Evolutionary conservation across 2,797 vertebrate species (phyloP).

Genomic region (Gambelia wislizenii): DNA sequence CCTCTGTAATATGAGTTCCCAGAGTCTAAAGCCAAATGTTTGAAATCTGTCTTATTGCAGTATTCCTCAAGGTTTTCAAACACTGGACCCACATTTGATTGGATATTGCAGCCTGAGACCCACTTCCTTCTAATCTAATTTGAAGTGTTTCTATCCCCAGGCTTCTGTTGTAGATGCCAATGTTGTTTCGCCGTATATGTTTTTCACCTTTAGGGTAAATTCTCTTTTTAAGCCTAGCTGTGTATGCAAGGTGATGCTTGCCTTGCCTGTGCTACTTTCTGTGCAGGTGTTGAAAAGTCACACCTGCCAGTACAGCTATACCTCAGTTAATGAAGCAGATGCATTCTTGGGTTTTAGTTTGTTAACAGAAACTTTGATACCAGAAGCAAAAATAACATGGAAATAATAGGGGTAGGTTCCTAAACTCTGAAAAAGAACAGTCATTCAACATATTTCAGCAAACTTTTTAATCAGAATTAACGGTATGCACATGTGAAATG

Average conservation of each 20-base stretch:
- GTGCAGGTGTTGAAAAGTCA: not conserved
- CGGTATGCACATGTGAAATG: no score
- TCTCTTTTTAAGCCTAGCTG: not conserved
- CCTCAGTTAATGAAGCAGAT: no score
- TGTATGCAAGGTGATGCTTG: not conserved
- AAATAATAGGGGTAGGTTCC: no score
- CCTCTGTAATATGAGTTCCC: not conserved
- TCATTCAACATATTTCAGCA: no score
- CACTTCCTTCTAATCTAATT: not conserved
- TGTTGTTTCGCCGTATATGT: not conserved
- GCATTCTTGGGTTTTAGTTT: no score
- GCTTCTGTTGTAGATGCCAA: not conserved
- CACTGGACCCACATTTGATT: not conserved
- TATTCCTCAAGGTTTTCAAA: not conserved
- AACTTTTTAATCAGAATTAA: no score
- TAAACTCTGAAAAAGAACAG: no score
- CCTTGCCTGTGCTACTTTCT: not conserved
- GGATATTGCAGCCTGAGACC: no score
- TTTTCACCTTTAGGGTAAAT: not conserved
- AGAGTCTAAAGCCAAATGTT: not conserved
- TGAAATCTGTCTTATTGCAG: not conserved
- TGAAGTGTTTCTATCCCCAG: not conserved
- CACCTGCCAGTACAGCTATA: not conserved
- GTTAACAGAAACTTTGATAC: no score
- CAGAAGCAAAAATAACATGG: no score